These are phyloP conservation scores for Hucho hucho DNA, from an alignment of 2,113 vertebrate species.

Conservation along the genomic window DNA sequence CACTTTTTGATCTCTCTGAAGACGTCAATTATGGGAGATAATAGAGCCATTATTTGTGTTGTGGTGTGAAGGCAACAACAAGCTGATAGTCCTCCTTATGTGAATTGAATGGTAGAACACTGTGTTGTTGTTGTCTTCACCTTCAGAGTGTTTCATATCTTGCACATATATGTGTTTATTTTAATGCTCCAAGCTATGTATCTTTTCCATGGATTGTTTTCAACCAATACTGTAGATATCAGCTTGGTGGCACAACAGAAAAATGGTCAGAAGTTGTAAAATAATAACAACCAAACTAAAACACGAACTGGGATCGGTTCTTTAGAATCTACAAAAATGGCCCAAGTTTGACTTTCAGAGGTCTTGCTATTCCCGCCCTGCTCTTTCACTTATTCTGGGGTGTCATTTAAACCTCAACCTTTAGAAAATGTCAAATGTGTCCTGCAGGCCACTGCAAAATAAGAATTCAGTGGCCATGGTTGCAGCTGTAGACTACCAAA, in stretches of 20 bases:
- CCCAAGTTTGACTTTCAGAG: slow-evolving; percentile 34
- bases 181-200: not conserved
- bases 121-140: not conserved
- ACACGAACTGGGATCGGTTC: not conserved
- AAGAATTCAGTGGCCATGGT: slow-evolving; percentile 14
- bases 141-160: not conserved
- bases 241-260: not conserved
- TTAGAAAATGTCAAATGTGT: slow-evolving; percentile 57
- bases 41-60: no score
- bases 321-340: not conserved
- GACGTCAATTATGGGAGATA: no score
- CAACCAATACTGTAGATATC: not conserved
- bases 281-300: slow-evolving; percentile 5
- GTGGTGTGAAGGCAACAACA: not conserved
- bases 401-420: slow-evolving; percentile 49
- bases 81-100: not conserved
- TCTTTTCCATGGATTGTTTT: not conserved
- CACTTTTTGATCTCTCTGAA: slow-evolving; percentile 27
- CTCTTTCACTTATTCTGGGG: slow-evolving; percentile 38
- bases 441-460: slow-evolving; percentile 45
- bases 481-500: slow-evolving; percentile 1
- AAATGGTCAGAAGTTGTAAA: not conserved
- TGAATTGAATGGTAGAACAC: slow-evolving; percentile 26
- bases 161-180: not conserved
- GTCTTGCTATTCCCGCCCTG: slow-evolving; percentile 19